phyloP scores from a whole-genome alignment of 2,888 invertebrate genomes.

The Theodoxus fluviatilis region DNA sequence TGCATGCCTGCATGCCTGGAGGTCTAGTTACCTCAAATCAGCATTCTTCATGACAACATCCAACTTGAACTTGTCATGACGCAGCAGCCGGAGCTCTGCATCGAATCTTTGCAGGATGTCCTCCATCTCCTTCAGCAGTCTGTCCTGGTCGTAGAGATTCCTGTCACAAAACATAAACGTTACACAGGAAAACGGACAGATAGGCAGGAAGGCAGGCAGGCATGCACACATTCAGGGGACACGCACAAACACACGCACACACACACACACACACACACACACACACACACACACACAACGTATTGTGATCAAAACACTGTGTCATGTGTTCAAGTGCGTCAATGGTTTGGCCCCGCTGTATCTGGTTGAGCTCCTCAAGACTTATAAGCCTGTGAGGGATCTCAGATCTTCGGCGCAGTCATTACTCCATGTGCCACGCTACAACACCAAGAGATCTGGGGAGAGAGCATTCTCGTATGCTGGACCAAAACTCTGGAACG shows the following conservation, averaged over 20 bases:
- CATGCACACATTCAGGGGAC: neutral
- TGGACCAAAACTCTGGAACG: too few species aligned
- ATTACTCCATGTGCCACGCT: too few species aligned
- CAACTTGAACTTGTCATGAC: slow-evolving; percentile 62
- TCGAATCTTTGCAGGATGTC: slow-evolving; percentile 75
- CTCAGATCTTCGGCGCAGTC: too few species aligned
- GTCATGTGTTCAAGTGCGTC: too few species aligned
- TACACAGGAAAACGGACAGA: neutral
- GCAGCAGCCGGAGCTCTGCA: slow-evolving; percentile 60
- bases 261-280: slow-evolving; percentile 11
- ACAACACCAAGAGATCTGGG: too few species aligned
- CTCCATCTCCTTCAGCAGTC: slow-evolving; percentile 72
- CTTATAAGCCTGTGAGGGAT: too few species aligned
- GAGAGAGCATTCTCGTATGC: too few species aligned
- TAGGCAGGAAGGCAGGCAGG: neutral
- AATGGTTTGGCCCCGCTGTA: too few species aligned
- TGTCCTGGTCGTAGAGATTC: slow-evolving; percentile 70
- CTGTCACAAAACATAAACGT: slow-evolving; percentile 37
- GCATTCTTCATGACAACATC: slow-evolving; percentile 64
- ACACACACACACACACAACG: slow-evolving; percentile 11
- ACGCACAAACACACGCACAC: neutral
- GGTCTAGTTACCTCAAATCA: slow-evolving; percentile 63
- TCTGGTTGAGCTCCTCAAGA: too few species aligned
- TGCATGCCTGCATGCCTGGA: too few species aligned
- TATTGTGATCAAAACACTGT: too few species aligned